Evolutionary conservation across 2,888 invertebrate species (phyloP).

Genomic region (Drosophila parthenogenetica): DNA sequence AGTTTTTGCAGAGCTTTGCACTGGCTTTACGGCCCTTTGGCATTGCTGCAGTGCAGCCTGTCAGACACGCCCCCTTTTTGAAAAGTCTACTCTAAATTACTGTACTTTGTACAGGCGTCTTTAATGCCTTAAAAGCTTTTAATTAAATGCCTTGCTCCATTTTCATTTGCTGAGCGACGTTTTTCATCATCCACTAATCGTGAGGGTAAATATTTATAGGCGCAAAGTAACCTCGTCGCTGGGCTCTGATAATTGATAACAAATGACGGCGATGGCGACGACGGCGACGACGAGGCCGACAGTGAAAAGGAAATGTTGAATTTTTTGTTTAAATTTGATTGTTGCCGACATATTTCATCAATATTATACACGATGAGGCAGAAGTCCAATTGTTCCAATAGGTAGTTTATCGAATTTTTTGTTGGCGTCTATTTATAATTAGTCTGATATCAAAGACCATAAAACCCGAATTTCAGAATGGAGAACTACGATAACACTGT

Average conservation of each 20-base stretch:
- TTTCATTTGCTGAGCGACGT: slow-evolving; percentile 36
- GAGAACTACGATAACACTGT: slow-evolving; percentile 29
- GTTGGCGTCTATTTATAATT: slow-evolving; percentile 65
- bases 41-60: not conserved
- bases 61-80: slow-evolving; percentile 1
- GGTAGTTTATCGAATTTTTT: slow-evolving; percentile 68
- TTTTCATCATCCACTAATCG: slow-evolving; percentile 59
- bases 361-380: slow-evolving; percentile 44
- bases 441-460: slow-evolving; percentile 76
- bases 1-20: slow-evolving; percentile 25
- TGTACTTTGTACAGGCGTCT: slow-evolving; percentile 17
- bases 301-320: slow-evolving; percentile 27
- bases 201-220: slow-evolving; percentile 75
- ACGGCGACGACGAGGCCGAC: slow-evolving; percentile 33
- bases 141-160: slow-evolving; percentile 50
- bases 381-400: slow-evolving; percentile 57
- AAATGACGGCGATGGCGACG: slow-evolving; percentile 29
- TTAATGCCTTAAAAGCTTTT: slow-evolving; percentile 31
- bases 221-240: slow-evolving; percentile 74
- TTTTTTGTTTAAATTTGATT: slow-evolving; percentile 22
- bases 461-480: slow-evolving; percentile 52
- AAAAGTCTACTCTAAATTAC: slow-evolving; percentile 36
- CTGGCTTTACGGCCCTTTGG: slow-evolving; percentile 14
- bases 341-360: slow-evolving; percentile 61
- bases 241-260: slow-evolving; percentile 66